phyloP scores from a whole-genome alignment of 2,888 invertebrate species.

The Polymixis lichenea region DNA sequence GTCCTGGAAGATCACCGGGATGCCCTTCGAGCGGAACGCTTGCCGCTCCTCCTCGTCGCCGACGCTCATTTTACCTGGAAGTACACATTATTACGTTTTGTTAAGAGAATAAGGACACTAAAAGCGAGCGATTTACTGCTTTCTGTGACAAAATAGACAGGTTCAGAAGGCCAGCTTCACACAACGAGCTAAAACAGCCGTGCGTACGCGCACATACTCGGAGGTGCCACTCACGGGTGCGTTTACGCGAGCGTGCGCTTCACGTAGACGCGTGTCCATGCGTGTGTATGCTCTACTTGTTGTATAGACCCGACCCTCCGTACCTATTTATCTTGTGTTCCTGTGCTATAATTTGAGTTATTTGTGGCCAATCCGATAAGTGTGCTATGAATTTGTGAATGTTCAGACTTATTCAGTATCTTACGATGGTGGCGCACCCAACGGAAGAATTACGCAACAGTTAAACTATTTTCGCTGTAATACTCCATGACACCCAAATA shows the following conservation, averaged over 20 bases:
- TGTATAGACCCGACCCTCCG: not conserved
- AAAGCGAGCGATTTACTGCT: conserved; percentile 44
- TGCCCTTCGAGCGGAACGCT: conserved; percentile 95
- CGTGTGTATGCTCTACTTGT: too few relatives aligned
- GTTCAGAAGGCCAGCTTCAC: not conserved
- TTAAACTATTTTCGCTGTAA: conserved; percentile 40
- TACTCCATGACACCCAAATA: conserved; percentile 20
- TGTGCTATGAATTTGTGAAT: conserved; percentile 49
- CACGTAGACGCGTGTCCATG: not conserved
- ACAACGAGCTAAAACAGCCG: not conserved
- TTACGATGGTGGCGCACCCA: conserved; percentile 31
- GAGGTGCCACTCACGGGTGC: not conserved
- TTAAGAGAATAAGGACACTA: not conserved
- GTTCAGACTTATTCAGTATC: conserved; percentile 24
- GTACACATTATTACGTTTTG: conserved; percentile 25
- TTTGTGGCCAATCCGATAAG: conserved; percentile 21
- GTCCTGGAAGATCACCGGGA: conserved; percentile 99
- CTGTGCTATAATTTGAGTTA: conserved; percentile 10
- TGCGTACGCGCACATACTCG: not conserved
- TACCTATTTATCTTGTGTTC: conserved; percentile 10
- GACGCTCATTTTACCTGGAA: conserved; percentile 92
- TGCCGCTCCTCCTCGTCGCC: conserved; percentile 95
- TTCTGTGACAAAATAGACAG: conserved; percentile 23
- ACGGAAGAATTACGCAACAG: conserved; percentile 8
- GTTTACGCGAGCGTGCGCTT: not conserved